Conservation (phyloP, 2,888 invertebrate species). For the Drosophila flavopinicola region DNA sequence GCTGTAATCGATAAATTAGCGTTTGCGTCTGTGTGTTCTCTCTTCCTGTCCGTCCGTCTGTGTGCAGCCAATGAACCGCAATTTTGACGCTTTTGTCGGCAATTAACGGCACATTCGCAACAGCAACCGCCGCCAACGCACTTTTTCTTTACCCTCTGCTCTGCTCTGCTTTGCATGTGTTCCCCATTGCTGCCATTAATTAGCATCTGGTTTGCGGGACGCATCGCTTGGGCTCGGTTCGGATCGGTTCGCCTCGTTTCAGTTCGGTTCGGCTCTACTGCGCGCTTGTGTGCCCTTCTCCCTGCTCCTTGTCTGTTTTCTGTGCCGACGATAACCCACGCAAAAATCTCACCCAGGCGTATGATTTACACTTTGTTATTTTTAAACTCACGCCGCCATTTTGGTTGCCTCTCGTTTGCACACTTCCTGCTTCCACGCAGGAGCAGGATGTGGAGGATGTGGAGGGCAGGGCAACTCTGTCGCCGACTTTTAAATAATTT, state of each 20-base stretch:
- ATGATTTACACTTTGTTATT: constrained; percentile 79
- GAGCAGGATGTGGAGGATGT: not conserved
- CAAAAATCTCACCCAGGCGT: constrained; percentile 62
- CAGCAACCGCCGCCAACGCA: constrained; percentile 36
- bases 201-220: constrained; percentile 66
- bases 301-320: constrained; percentile 21
- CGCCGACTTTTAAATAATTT: constrained; percentile 40
- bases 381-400: constrained; percentile 72
- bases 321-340: constrained; percentile 21
- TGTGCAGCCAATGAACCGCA: constrained; percentile 73
- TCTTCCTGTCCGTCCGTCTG: not conserved
- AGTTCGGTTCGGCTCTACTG: constrained; percentile 13
- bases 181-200: constrained; percentile 62
- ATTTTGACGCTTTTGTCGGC: constrained; percentile 74
- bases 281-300: constrained; percentile 44
- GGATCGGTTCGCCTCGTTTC: constrained; percentile 12
- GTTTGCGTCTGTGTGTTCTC: constrained; percentile 7
- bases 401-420: constrained; percentile 49
- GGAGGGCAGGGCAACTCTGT: constrained; percentile 15
- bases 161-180: constrained; percentile 10
- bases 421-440: constrained; percentile 34
- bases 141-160: constrained; percentile 23
- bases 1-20: constrained; percentile 56
- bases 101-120: constrained; percentile 71
- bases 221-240: constrained; percentile 39